Evolutionary conservation across 2,113 vertebrate species (phyloP).

Genomic region (Nycticorax nycticorax): DNA sequence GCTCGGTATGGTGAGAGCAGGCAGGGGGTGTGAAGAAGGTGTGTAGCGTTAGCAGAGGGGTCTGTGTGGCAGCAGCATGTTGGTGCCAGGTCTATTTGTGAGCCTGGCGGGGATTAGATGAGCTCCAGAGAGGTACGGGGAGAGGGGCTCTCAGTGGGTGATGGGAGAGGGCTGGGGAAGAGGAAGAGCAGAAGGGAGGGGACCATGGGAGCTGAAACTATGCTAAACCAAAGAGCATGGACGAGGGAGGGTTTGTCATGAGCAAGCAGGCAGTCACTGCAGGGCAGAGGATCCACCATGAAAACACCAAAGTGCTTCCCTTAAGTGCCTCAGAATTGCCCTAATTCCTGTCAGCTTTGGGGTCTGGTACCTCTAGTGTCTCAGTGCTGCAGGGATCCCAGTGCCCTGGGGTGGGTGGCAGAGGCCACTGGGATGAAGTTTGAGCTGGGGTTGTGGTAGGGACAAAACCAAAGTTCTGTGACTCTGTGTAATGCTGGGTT

Average conservation of each 20-base stretch:
- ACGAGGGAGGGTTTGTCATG: neutral
- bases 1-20: rapidly evolving
- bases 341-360: neutral
- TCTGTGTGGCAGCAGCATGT: neutral
- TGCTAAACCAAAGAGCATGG: neutral
- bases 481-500: rapidly evolving
- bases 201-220: rapidly evolving
- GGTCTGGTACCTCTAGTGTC: neutral
- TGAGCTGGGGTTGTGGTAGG: neutral
- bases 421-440: neutral
- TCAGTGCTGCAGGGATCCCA: neutral
- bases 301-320: neutral
- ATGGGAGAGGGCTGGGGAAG: neutral
- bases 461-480: rapidly evolving
- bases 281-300: neutral
- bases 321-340: neutral
- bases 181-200: neutral
- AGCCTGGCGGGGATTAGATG: neutral
- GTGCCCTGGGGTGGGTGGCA: neutral
- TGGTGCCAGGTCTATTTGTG: neutral
- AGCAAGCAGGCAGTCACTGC: neutral
- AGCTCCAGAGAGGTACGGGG: neutral
- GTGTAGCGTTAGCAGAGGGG: neutral
- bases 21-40: neutral
- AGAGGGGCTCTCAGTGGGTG: neutral